phyloP scores from a whole-genome alignment of 1,140 invertebrate species.

The Nymphalis io region DNA sequence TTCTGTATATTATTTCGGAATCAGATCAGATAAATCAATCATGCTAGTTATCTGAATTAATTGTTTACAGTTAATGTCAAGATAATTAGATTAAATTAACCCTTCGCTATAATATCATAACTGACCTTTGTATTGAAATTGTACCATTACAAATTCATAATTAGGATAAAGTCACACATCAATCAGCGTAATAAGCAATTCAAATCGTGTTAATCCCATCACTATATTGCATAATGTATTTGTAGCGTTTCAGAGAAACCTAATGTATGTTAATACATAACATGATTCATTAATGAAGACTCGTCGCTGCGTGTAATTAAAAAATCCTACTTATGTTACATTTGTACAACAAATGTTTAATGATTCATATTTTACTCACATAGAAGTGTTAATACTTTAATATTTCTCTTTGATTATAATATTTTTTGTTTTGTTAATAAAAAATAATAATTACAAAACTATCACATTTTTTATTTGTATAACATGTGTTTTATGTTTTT shows the following conservation, averaged over 20 bases:
- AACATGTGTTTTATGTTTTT: too few species aligned
- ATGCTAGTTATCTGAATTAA: too few species aligned
- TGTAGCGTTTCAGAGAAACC: conserved; percentile 32
- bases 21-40: too few species aligned
- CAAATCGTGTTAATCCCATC: conserved; percentile 71
- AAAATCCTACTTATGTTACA: conserved; percentile 4
- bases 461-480: too few species aligned
- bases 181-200: conserved; percentile 75
- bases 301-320: conserved; percentile 7
- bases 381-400: background rate
- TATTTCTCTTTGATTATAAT: background rate
- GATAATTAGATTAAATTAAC: too few species aligned
- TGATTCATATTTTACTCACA: background rate
- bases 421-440: background rate
- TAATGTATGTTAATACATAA: conserved; percentile 37
- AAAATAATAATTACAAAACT: too few species aligned
- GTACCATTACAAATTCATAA: conserved; percentile 67
- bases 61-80: too few species aligned
- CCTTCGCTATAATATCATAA: too few species aligned
- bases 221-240: conserved; percentile 55
- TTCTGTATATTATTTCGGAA: too few species aligned
- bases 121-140: conserved; percentile 22
- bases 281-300: conserved; percentile 36
- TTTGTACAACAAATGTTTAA: conserved; percentile 2
- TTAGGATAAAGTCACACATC: conserved; percentile 63